Evolutionary conservation across 2,113 vertebrate species (phyloP), one percentile per base, ranked within the genome.

Genomic region (Isichthys henryi): DNA sequence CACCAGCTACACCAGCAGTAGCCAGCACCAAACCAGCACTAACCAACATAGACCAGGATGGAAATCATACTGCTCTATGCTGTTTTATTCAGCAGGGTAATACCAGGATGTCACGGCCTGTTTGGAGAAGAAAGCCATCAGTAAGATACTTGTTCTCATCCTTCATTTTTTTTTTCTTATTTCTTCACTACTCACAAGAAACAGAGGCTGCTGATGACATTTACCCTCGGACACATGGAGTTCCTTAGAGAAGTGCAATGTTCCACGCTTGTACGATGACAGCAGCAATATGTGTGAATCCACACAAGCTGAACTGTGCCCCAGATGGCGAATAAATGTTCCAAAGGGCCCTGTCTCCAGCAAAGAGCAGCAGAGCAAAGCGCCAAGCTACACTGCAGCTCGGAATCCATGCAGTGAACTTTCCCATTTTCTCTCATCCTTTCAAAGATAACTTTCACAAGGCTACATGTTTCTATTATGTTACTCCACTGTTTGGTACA

Each of bases 291-390:
- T 46, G 66, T 88, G 88, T 50, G 66, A 88, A 88, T 88, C 46
- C 88, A 50, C 70, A 39, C 48, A 19, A 86, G 49, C 49, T 82
- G 88, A 88, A 88, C 88, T 82, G 66, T 53, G 49, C n/a, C 70
- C 66, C 88, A 88, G 88, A 88, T 88, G 88, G 70, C 23, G 53
- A 31, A 86, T 35, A 11, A 53, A 86, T 53, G 85, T 23, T 86
- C 88, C 70, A 82, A n/a, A 70, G 48, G 35, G 46, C 66, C 27
- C 3, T 17, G 15, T 50, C 62, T 35, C 53, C 87, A 11, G 35
- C 87, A 43, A 49, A 43, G 86, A 52, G 52, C 87, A 23, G 17
- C 3, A 3, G 7, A n/a, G 46, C 84, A 7, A 4, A 52, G 58
- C 56, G 9, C 56, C 23, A 9, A 62, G 23, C 56, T 62, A 0